Conservation (phyloP, 2,797 vertebrate species). For the Xenops minutus region DNA sequence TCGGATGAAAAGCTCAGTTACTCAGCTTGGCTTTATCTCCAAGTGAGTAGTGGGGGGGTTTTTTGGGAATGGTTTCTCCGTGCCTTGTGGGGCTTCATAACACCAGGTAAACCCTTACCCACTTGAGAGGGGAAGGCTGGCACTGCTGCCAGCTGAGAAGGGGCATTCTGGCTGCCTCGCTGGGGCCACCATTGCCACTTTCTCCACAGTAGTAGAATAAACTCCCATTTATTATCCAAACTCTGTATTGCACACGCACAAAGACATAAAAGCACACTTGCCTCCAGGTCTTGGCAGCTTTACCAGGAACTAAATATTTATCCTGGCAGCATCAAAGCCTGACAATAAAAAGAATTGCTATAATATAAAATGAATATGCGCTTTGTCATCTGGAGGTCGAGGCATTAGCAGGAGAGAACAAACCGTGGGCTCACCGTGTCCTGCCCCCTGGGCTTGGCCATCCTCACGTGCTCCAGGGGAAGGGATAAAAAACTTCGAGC, state of each 20-base stretch:
- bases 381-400: slow-evolving; percentile 4
- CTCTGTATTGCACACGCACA: neutral
- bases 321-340: slow-evolving; percentile 7
- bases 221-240: neutral
- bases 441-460: neutral
- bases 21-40: neutral
- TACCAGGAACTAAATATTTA: slow-evolving; percentile 25
- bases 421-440: rapidly evolving
- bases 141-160: neutral
- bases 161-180: neutral
- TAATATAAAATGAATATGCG: neutral
- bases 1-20: neutral
- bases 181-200: neutral
- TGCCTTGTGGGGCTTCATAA: neutral
- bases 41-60: neutral
- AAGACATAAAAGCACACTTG: neutral
- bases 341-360: slow-evolving; percentile 18
- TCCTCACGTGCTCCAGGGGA: neutral
- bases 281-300: slow-evolving; percentile 10
- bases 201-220: neutral
- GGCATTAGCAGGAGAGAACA: neutral
- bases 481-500: neutral
- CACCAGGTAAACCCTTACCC: neutral
- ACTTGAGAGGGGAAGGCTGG: neutral
- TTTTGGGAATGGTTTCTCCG: neutral